Evolutionary conservation across 2,888 invertebrate genomes (phyloP).

Genomic region (Nemapogon koenigi): DNA sequence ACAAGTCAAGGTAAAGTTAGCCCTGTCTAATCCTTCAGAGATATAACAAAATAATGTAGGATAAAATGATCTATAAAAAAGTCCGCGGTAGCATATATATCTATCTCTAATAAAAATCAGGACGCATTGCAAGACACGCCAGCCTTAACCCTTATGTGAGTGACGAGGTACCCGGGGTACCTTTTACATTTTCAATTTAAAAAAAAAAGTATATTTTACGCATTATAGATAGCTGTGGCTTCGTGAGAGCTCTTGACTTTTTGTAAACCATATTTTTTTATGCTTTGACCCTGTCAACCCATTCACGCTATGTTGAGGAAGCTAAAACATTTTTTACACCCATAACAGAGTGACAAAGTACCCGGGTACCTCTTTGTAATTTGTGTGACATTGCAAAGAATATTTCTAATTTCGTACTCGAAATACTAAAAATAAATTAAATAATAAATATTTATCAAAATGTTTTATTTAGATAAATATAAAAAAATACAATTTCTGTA

Average conservation of each 20-base stretch:
- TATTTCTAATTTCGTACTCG: conserved; percentile 4
- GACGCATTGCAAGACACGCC: too few relatives aligned
- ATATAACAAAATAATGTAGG: too few relatives aligned
- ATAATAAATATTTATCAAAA: conserved; percentile 7
- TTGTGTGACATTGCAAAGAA: background rate
- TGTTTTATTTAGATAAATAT: conserved; percentile 11
- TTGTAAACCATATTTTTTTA: conserved; percentile 9
- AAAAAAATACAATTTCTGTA: conserved; percentile 10
- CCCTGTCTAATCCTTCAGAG: too few relatives aligned
- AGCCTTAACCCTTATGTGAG: background rate
- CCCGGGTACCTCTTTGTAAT: background rate
- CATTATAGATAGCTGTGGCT: conserved; percentile 9
- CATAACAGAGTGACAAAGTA: conserved; percentile 10
- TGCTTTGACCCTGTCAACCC: conserved; percentile 10
- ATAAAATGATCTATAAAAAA: too few relatives aligned
- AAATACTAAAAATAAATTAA: too few relatives aligned
- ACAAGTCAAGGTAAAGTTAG: too few relatives aligned
- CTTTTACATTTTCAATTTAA: conserved; percentile 10
- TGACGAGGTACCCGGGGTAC: conserved; percentile 4
- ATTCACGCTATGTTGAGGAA: too few relatives aligned
- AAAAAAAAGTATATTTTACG: conserved; percentile 10
- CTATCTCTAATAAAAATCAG: too few relatives aligned
- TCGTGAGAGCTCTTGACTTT: too few relatives aligned
- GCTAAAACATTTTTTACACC: too few relatives aligned
- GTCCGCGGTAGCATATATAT: too few relatives aligned